Evolutionary conservation across 2,888 invertebrate genomes (phyloP).

Genomic region (Agonopterix heracliana): DNA sequence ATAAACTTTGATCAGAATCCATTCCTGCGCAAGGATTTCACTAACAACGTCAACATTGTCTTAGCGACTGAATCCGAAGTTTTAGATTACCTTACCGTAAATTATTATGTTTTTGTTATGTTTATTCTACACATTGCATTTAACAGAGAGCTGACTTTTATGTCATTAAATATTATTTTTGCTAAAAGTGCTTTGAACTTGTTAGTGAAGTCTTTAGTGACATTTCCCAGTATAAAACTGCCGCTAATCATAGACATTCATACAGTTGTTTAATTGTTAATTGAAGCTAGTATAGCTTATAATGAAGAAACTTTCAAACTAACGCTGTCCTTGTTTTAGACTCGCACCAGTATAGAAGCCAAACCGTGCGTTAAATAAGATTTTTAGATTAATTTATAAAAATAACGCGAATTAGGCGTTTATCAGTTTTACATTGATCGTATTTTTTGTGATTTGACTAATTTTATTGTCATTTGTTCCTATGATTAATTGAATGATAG

Average conservation of each 20-base stretch:
- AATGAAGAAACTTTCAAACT: conserved; percentile 37
- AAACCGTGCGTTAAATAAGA: conserved; percentile 68
- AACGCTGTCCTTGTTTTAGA: conserved; percentile 54
- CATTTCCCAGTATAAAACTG: too few species aligned
- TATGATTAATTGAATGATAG: conserved; percentile 62
- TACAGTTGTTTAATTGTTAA: too few species aligned
- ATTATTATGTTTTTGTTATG: neutral
- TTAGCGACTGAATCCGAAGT: too few species aligned
- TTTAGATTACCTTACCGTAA: neutral
- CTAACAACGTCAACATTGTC: neutral
- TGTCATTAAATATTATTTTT: neutral
- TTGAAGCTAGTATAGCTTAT: too few species aligned
- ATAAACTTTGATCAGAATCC: conserved; percentile 19
- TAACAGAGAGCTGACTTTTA: too few species aligned
- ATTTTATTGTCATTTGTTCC: conserved; percentile 70
- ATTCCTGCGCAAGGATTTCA: neutral
- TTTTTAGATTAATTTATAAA: conserved; percentile 52
- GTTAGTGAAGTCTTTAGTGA: neutral
- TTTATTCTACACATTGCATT: neutral
- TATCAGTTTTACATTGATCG: conserved; percentile 62
- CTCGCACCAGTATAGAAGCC: conserved; percentile 70
- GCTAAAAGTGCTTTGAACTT: neutral
- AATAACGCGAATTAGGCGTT: conserved; percentile 59
- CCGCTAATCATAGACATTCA: too few species aligned
- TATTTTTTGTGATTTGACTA: conserved; percentile 69